These are phyloP conservation scores for Caenorhabditis remanei DNA, from an alignment of 1,140 invertebrate genomes.

Conservation along the genomic window DNA sequence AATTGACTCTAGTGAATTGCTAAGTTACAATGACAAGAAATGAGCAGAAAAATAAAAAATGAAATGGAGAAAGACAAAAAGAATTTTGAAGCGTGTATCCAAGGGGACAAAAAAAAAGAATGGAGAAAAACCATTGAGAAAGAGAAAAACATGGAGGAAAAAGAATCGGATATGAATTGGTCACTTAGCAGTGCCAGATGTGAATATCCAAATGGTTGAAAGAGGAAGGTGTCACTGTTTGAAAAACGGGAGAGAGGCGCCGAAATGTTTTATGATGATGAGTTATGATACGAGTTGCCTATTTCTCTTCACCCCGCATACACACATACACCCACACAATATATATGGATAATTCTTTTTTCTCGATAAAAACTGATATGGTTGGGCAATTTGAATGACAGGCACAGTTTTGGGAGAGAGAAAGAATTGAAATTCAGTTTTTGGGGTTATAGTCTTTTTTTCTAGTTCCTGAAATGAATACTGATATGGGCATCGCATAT, in stretches of 20 bases:
- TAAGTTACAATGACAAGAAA: not conserved
- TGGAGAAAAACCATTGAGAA: not conserved
- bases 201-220: slow-evolving; percentile 30
- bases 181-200: slow-evolving; percentile 52
- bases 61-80: not conserved
- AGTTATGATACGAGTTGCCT: slow-evolving; percentile 47
- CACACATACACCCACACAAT: not conserved
- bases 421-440: not conserved
- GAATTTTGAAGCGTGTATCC: slow-evolving; percentile 33
- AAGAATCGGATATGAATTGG: not conserved
- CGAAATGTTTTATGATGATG: slow-evolving; percentile 44
- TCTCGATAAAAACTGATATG: slow-evolving; percentile 2
- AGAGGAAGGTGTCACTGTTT: slow-evolving; percentile 12
- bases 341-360: slow-evolving; percentile 21
- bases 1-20: not conserved
- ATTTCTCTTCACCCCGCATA: not conserved
- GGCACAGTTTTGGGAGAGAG: not conserved
- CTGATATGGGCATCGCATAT: no score
- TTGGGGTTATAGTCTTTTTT: no score
- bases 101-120: not conserved
- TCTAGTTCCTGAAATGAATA: no score
- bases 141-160: not conserved
- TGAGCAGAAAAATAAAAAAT: not conserved
- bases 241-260: slow-evolving; percentile 20
- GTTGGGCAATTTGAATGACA: not conserved